phyloP scores from a whole-genome alignment of 2,888 invertebrate genomes.

The Kryphioiulus occultus region DNA sequence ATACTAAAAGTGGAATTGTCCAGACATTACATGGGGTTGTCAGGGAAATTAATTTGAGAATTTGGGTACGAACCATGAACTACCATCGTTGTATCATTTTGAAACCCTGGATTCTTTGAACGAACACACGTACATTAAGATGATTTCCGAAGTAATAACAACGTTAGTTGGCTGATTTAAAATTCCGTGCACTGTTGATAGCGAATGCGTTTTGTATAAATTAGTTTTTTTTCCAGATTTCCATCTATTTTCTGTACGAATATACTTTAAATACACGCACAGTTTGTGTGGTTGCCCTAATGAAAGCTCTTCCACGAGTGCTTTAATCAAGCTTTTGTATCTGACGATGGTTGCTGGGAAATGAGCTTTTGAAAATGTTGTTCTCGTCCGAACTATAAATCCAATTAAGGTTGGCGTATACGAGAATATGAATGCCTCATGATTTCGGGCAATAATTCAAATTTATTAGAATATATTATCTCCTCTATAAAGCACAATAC shows the following conservation, averaged over 20 bases:
- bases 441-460: slow-evolving; percentile 2
- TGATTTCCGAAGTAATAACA: background rate
- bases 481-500: background rate
- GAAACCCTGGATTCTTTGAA: background rate
- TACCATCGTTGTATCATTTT: no score
- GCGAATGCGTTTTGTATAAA: background rate
- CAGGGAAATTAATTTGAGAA: no score
- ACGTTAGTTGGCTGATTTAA: background rate
- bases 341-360: background rate
- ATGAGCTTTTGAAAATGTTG: background rate
- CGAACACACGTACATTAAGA: background rate
- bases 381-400: slow-evolving; percentile 6
- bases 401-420: background rate
- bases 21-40: no score
- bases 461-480: background rate
- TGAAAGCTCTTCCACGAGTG: background rate
- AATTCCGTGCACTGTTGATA: background rate
- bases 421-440: background rate
- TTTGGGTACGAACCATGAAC: no score
- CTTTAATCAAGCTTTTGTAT: background rate
- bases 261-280: background rate
- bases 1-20: no score
- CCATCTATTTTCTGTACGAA: background rate
- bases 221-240: background rate
- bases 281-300: background rate